A percentile compares a stretch with the other conserved stretches of the same genome.
Evolutionary conservation across 64 coral and sea anemone genomes (phyloP).

Genomic region (Montipora efflorescens): DNA sequence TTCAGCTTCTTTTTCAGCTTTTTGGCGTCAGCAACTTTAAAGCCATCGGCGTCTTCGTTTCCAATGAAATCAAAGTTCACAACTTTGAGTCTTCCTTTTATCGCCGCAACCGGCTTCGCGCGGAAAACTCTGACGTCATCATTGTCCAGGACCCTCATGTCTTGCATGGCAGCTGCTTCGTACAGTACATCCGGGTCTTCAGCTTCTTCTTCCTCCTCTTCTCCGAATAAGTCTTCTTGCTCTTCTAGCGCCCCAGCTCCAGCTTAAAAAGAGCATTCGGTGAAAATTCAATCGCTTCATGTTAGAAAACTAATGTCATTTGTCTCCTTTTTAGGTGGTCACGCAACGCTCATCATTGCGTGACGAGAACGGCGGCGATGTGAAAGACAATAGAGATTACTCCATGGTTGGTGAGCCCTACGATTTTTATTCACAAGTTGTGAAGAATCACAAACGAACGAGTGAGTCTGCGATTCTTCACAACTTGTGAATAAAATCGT

Average conservation of each 20-base stretch:
- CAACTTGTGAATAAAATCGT: too few species aligned
- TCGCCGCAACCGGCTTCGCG: neutral
- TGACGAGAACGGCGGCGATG: too few species aligned
- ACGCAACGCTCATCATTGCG: too few species aligned
- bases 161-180: conserved; percentile 78
- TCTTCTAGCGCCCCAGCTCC: conserved; percentile 17
- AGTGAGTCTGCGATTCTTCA: too few species aligned
- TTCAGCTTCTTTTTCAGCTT: conserved; percentile 25
- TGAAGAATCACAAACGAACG: too few species aligned
- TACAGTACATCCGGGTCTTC: conserved; percentile 61
- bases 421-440: too few species aligned
- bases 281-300: neutral
- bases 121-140: conserved; percentile 54
- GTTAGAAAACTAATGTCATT: too few species aligned
- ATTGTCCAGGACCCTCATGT: conserved; percentile 61
- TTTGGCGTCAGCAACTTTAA: conserved; percentile 31
- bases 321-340: too few species aligned
- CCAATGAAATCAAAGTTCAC: neutral
- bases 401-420: too few species aligned
- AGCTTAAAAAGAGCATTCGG: neutral
- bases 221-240: conserved; percentile 2
- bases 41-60: neutral
- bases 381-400: too few species aligned
- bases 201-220: conserved; percentile 39
- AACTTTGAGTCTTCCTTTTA: neutral